A percentile compares a stretch with the other conserved stretches of the same genome.
Conservation (phyloP, 1,140 invertebrate genomes). For the Penaeus indicus region DNA sequence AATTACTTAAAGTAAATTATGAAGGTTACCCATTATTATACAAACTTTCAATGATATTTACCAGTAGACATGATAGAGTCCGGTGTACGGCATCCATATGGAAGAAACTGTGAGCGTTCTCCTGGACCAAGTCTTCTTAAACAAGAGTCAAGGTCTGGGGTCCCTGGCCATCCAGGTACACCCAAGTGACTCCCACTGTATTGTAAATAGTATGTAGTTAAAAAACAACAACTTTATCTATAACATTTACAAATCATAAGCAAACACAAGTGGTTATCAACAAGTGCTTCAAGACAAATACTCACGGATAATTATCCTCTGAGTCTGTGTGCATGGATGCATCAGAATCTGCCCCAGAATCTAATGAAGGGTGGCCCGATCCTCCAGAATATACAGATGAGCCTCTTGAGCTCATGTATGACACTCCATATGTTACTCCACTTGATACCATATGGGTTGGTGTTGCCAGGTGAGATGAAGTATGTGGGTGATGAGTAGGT, state of each 20-base stretch:
- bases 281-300: not conserved
- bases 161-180: constrained; percentile 66
- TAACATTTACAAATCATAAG: not conserved
- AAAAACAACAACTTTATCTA: no score
- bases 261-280: not conserved
- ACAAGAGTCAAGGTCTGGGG: constrained; percentile 63
- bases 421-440: constrained; percentile 26
- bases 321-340: constrained; percentile 64
- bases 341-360: constrained; percentile 66
- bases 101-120: constrained; percentile 67
- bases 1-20: no score
- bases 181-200: constrained; percentile 63
- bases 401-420: constrained; percentile 45
- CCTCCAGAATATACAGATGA: constrained; percentile 55
- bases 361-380: constrained; percentile 65
- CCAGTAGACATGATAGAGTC: constrained; percentile 89
- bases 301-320: constrained; percentile 66
- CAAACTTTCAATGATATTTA: constrained; percentile 57
- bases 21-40: no score
- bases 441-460: constrained; percentile 44
- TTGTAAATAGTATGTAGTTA: not conserved
- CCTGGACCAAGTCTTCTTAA: constrained; percentile 69
- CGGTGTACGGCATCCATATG: constrained; percentile 79
- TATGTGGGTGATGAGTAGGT: constrained; percentile 50
- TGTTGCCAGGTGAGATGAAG: constrained; percentile 40